Evolutionary conservation across 2,113 vertebrate species (phyloP).

Genomic region (Oncorhynchus tshawytscha): DNA sequence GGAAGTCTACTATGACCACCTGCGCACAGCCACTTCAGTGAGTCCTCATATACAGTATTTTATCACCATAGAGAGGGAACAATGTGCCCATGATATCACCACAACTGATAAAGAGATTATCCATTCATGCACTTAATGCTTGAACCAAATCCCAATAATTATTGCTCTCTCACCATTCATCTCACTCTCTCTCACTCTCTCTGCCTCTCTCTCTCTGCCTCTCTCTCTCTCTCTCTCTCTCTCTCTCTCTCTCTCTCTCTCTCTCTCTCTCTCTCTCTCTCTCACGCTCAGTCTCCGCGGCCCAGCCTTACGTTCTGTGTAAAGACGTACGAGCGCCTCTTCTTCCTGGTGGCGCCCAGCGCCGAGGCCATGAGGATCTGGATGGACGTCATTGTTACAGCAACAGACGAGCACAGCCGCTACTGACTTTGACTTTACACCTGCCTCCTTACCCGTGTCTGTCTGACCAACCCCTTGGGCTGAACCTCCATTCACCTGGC

Average conservation of each 20-base stretch:
- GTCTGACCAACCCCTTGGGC: not conserved
- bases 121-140: no score
- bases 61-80: not conserved
- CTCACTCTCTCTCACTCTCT: no score
- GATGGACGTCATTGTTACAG: constrained; percentile 91
- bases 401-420: constrained; percentile 82
- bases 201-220: no score
- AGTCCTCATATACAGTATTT: constrained; percentile 33
- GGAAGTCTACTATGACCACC: constrained; percentile 95
- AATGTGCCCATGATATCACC: not conserved
- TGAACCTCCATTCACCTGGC: not conserved
- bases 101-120: not conserved
- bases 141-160: not conserved
- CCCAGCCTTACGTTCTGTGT: constrained; percentile 88
- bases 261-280: no score
- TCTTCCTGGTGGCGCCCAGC: constrained; percentile 85
- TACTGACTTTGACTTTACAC: constrained; percentile 66
- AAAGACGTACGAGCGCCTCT: constrained; percentile 90
- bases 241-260: no score
- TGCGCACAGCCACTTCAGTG: constrained; percentile 88
- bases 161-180: not conserved
- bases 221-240: no score
- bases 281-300: constrained; percentile 77
- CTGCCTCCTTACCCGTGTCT: not conserved
- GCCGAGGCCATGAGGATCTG: constrained; percentile 88